Conservation (phyloP, 2,113 vertebrate species). For the Plecturocebus donacophilus region DNA sequence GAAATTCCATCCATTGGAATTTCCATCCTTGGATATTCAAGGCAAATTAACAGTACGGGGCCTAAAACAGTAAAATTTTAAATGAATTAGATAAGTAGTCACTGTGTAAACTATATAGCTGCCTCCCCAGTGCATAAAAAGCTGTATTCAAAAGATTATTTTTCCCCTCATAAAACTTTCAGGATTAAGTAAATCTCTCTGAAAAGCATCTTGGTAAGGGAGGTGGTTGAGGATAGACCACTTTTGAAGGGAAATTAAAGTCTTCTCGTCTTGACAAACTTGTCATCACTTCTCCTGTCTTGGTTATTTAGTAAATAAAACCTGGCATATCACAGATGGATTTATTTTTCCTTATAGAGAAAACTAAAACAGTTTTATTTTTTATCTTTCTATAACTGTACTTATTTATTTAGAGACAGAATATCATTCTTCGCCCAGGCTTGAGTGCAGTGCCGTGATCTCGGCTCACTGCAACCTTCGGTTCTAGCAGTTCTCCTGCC, state of each 20-base stretch:
- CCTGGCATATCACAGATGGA: background rate
- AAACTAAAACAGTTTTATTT: background rate
- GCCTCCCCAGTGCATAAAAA: background rate
- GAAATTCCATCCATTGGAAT: no score
- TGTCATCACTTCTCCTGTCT: background rate
- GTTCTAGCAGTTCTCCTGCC: no score
- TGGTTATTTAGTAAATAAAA: background rate
- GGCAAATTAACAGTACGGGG: background rate
- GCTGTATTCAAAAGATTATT: background rate
- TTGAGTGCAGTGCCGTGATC: no score
- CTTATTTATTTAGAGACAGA: no score
- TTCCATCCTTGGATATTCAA: background rate
- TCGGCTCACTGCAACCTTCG: no score
- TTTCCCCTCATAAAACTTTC: background rate
- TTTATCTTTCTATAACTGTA: background rate
- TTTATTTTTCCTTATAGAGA: conserved; percentile 14
- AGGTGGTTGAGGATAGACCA: background rate
- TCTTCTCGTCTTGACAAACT: background rate
- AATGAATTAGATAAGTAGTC: background rate
- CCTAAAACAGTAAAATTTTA: background rate
- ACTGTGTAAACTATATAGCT: background rate
- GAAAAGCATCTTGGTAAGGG: background rate
- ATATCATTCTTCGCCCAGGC: no score
- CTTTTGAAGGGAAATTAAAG: background rate
- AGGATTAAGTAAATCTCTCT: background rate